Conservation (phyloP, 2,888 invertebrate species). For the Drosophila koepferae region DNA sequence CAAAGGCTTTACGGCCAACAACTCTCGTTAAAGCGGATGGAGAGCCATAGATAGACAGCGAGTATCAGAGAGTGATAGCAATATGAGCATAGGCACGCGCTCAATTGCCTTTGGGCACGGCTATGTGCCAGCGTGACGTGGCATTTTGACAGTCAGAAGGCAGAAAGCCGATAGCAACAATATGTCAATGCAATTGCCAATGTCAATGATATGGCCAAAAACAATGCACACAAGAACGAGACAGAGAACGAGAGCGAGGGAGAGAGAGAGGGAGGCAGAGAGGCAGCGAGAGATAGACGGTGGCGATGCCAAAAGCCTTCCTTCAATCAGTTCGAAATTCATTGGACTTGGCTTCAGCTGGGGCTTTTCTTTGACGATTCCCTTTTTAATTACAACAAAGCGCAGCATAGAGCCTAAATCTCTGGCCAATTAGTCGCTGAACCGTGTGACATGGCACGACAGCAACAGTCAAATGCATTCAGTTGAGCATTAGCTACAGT, state of each 20-base stretch:
- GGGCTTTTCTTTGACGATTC: constrained; percentile 55
- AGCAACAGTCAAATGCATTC: constrained; percentile 18
- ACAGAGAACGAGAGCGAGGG: background rate
- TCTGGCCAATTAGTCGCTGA: constrained; percentile 54
- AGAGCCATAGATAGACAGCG: background rate
- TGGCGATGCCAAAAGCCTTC: constrained; percentile 2
- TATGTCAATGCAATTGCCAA: constrained; percentile 75
- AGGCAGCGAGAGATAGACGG: background rate
- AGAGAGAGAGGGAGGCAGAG: background rate
- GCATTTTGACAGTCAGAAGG: constrained; percentile 69
- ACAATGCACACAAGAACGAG: background rate
- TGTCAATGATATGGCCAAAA: constrained; percentile 57
- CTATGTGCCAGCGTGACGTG: constrained; percentile 58
- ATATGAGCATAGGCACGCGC: constrained; percentile 30
- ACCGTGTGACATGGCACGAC: constrained; percentile 31
- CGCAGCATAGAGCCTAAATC: constrained; percentile 44
- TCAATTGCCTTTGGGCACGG: constrained; percentile 38
- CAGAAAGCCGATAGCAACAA: constrained; percentile 69
- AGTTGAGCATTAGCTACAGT: background rate
- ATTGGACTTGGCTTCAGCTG: constrained; percentile 29
- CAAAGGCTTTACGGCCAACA: constrained; percentile 60
- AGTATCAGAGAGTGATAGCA: background rate
- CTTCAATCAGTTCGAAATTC: constrained; percentile 51
- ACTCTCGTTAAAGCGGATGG: constrained; percentile 31
- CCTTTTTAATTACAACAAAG: constrained; percentile 69